phyloP scores from a whole-genome alignment of 2,113 vertebrate species.

The Grallaria varia region DNA sequence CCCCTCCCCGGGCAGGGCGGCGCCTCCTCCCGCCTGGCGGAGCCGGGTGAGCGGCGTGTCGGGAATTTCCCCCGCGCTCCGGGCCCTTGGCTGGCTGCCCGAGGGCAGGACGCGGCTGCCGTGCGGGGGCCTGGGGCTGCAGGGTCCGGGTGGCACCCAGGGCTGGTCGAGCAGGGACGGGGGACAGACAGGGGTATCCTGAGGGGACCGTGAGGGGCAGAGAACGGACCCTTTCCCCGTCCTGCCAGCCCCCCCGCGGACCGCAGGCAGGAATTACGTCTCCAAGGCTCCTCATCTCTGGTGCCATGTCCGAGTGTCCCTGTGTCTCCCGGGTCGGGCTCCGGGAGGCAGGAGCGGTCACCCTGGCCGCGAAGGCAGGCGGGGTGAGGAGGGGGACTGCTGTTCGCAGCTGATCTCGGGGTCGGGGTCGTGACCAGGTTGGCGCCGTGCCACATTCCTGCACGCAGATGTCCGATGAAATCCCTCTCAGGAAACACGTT shows the following conservation, averaged over 20 bases:
- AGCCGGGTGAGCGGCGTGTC: background rate
- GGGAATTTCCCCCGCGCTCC: background rate
- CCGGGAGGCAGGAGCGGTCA: fast-evolving
- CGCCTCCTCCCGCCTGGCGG: background rate
- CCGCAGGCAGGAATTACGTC: fast-evolving
- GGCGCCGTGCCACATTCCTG: fast-evolving
- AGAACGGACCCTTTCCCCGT: fast-evolving
- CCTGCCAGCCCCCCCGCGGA: background rate
- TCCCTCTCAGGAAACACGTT: fast-evolving
- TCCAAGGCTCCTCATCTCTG: fast-evolving
- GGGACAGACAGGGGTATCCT: background rate
- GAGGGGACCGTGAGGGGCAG: background rate
- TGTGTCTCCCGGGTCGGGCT: background rate
- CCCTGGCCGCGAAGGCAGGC: background rate
- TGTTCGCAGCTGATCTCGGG: background rate
- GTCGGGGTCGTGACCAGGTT: fast-evolving
- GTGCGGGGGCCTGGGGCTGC: too few species aligned
- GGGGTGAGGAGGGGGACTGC: background rate
- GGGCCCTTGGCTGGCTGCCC: background rate
- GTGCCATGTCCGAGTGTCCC: too few species aligned
- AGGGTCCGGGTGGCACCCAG: fast-evolving
- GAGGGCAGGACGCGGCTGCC: background rate
- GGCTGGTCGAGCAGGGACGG: too few species aligned
- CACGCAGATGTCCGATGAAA: fast-evolving
- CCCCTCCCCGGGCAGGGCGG: background rate